Percentiles rank a stretch among this genome's conserved stretches.
Conservation (phyloP, 2,888 invertebrate genomes). For the Scrobipalpa atriplicella region DNA sequence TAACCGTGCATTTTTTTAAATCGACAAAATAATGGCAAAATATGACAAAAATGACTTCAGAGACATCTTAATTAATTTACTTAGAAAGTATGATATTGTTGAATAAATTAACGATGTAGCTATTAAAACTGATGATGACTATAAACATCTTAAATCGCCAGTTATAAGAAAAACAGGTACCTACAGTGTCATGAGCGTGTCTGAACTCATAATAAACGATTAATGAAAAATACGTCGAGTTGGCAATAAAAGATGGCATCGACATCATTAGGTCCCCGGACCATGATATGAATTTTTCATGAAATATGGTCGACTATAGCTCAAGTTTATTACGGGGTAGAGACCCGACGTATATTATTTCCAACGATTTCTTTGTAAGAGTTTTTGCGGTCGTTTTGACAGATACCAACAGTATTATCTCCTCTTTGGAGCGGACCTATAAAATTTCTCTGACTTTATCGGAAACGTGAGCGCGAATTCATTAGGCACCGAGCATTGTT, state of each 20-base stretch:
- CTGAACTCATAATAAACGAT: constrained; percentile 64
- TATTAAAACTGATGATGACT: not conserved
- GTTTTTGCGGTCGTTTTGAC: constrained; percentile 59
- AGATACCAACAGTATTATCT: constrained; percentile 62
- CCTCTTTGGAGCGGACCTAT: constrained; percentile 55
- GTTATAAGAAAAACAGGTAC: constrained; percentile 14
- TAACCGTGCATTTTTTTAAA: too few species aligned
- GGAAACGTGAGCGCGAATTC: constrained; percentile 53
- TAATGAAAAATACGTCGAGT: constrained; percentile 73
- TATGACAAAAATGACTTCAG: too few species aligned
- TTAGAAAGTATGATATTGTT: too few species aligned
- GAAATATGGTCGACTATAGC: constrained; percentile 70
- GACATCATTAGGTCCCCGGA: constrained; percentile 71
- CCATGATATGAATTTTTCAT: constrained; percentile 80
- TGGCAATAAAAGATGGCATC: constrained; percentile 75
- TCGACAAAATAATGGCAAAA: too few species aligned
- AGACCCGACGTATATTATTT: constrained; percentile 60
- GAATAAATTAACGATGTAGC: too few species aligned
- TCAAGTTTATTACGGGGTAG: constrained; percentile 38
- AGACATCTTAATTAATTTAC: too few species aligned
- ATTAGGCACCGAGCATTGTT: constrained; percentile 15
- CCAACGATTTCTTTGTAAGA: constrained; percentile 58
- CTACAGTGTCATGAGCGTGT: constrained; percentile 46
- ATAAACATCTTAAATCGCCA: constrained; percentile 5
- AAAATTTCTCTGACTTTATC: constrained; percentile 53